Conservation (phyloP, 2,888 invertebrate genomes). For the Syritta pipiens region DNA sequence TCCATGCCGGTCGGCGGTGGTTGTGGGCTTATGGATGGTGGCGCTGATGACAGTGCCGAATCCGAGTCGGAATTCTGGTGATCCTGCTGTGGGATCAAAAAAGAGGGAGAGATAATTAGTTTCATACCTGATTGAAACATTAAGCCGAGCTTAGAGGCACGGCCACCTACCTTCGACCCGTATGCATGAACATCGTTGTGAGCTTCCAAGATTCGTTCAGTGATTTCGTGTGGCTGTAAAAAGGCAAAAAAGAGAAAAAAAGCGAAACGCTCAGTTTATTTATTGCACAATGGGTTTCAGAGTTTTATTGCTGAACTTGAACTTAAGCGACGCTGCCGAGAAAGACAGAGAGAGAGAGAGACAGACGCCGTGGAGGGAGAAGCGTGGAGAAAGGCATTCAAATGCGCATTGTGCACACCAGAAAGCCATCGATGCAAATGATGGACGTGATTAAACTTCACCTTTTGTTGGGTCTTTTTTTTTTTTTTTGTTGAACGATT, state of each 20-base stretch:
- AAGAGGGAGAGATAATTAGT: slow-evolving; percentile 21
- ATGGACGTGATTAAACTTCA: slow-evolving; percentile 60
- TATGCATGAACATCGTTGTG: slow-evolving; percentile 72
- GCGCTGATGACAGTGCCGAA: slow-evolving; percentile 85
- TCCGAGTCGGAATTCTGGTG: slow-evolving; percentile 82
- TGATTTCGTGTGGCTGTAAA: slow-evolving; percentile 72
- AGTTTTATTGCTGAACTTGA: slow-evolving; percentile 56
- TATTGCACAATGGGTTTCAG: slow-evolving; percentile 30
- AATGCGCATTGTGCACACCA: slow-evolving; percentile 27
- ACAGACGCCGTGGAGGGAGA: neutral
- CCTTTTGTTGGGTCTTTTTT: slow-evolving; percentile 18
- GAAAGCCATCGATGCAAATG: slow-evolving; percentile 52
- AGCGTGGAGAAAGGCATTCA: neutral
- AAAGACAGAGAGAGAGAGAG: neutral
- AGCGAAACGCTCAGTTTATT: slow-evolving; percentile 21
- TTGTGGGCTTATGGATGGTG: slow-evolving; percentile 86
- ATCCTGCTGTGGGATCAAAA: slow-evolving; percentile 70
- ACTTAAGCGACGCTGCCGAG: slow-evolving; percentile 18
- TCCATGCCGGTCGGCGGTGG: slow-evolving; percentile 79
- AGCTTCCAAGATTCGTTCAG: slow-evolving; percentile 72
- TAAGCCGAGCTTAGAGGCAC: slow-evolving; percentile 26
- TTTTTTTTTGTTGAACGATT: neutral
- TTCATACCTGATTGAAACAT: slow-evolving; percentile 40
- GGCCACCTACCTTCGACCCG: slow-evolving; percentile 74
- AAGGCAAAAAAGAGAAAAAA: slow-evolving; percentile 21